These are phyloP conservation scores for Melinopterus prodromus DNA, from an alignment of 2,888 invertebrate species.

Conservation along the genomic window DNA sequence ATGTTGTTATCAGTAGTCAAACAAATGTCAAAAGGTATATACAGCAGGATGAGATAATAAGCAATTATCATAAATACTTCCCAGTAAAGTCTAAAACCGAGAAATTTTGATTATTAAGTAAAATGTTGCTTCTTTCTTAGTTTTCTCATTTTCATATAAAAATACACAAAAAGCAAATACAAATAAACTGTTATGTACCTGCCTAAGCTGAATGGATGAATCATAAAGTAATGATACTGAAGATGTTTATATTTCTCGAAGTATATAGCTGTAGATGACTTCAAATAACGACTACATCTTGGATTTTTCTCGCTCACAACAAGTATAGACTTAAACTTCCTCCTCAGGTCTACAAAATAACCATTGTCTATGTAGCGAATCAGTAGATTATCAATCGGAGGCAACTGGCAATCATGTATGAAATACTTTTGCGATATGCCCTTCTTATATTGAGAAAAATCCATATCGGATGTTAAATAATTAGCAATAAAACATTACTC, in stretches of 20 bases:
- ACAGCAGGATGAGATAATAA: slow-evolving; percentile 23
- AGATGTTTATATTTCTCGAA: slow-evolving; percentile 38
- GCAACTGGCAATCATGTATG: slow-evolving; percentile 29
- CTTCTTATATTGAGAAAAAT: neutral
- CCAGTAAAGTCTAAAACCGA: slow-evolving; percentile 33
- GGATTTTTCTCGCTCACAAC: slow-evolving; percentile 42
- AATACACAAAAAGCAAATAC: neutral
- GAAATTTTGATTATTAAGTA: neutral
- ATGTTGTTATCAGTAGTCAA: neutral
- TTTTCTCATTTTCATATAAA: too few relatives aligned
- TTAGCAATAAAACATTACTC: neutral
- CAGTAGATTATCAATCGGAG: slow-evolving; percentile 34
- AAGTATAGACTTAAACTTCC: slow-evolving; percentile 39
- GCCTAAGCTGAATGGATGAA: slow-evolving; percentile 45
- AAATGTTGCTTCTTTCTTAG: too few relatives aligned
- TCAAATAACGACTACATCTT: slow-evolving; percentile 39
- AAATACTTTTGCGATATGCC: neutral
- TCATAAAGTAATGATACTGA: slow-evolving; percentile 41
- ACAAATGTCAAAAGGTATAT: slow-evolving; percentile 29
- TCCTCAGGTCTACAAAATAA: slow-evolving; percentile 40
- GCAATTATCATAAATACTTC: slow-evolving; percentile 32
- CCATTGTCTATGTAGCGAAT: slow-evolving; percentile 45
- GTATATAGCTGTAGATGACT: slow-evolving; percentile 38
- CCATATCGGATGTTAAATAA: neutral
- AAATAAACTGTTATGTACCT: slow-evolving; percentile 42